Evolutionary conservation across 37 sponge, comb jelly and placozoan species (phyloP), one percentile per base, ranked within the genome.

Genomic region (Chondrosia reniformis): DNA sequence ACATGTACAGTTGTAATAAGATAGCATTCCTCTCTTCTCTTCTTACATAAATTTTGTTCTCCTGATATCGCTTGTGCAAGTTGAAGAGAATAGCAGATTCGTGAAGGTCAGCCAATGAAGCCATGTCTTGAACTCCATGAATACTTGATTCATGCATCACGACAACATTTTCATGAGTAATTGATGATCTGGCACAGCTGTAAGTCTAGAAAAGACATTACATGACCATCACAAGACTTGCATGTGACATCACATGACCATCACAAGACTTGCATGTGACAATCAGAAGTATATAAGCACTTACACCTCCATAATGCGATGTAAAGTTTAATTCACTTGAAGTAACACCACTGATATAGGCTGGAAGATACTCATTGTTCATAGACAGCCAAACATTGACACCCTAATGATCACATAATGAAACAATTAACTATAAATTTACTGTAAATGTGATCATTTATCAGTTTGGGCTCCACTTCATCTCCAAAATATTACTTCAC

Each of bases 41-140:
- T 76, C 97, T 81, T 43, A 97, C 97, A 58, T 98, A 98, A 45
- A 98, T 98, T 9, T 57, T 15, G 52, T 92, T 86, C 32, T 72
- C 56, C 38, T 42, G 39, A 83, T 98, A 98, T 65, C 99, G 33
- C 58, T 92, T 79, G 44, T 90, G 59, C 13, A 98, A 82, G 88
- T 98, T 98, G 83, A 86, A 88, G 65, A 98, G 67, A 39, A 98
- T 95, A 78, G 99, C 88, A 0, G 91, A 90, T 79, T 98, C 99
- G 76, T 98, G 95, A 21, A 98, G 89, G 67, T 98, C 99, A 4
- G 88, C 87, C 7, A 98, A 78, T 0, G 79, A 33, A 12, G 99
- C 86, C 99, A 98, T 98, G 81, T 98, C 99, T 17, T 92, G 91
- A 61, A 93, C 89, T 6, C 85, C 85, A 0, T 83, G 89, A 1